A percentile compares a stretch with the other conserved stretches of the same genome.
Conservation (phyloP, 1,140 invertebrate genomes). For the Pristionchus pacificus region DNA sequence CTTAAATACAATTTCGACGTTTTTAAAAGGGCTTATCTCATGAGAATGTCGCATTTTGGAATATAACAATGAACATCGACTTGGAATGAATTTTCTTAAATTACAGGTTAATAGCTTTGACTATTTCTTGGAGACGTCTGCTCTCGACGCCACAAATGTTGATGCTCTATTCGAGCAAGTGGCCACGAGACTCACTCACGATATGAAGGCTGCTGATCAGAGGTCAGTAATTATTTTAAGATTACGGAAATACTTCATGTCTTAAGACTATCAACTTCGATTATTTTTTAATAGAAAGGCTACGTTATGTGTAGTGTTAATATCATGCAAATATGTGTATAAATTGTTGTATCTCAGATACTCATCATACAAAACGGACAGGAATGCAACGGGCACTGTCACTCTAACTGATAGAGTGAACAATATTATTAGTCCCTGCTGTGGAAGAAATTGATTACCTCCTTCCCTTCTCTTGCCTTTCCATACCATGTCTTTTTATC, state of each 20-base stretch:
- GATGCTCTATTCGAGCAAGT: slow-evolving; percentile 56
- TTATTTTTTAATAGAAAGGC: neutral
- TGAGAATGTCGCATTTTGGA: too few relatives aligned
- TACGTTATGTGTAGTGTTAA: neutral
- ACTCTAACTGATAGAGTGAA: neutral
- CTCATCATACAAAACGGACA: neutral
- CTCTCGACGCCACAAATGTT: slow-evolving; percentile 54
- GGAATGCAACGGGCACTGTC: neutral
- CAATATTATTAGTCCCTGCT: neutral
- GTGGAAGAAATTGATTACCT: neutral
- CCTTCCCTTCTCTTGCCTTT: too few relatives aligned
- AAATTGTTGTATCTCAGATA: neutral
- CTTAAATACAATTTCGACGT: too few relatives aligned
- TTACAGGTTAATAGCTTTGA: slow-evolving; percentile 48
- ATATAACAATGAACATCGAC: too few relatives aligned
- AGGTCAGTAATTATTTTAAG: slow-evolving; percentile 28
- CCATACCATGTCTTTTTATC: too few relatives aligned
- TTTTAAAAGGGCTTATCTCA: too few relatives aligned
- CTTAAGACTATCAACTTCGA: neutral
- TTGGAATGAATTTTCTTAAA: too few relatives aligned
- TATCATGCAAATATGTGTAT: neutral
- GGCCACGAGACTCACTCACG: slow-evolving; percentile 47
- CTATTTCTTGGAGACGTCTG: slow-evolving; percentile 56
- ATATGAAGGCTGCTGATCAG: slow-evolving; percentile 55
- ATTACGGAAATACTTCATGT: neutral